These are phyloP conservation scores for Leucophora obtusa DNA, from an alignment of 2,888 invertebrate species.

Conservation along the genomic window DNA sequence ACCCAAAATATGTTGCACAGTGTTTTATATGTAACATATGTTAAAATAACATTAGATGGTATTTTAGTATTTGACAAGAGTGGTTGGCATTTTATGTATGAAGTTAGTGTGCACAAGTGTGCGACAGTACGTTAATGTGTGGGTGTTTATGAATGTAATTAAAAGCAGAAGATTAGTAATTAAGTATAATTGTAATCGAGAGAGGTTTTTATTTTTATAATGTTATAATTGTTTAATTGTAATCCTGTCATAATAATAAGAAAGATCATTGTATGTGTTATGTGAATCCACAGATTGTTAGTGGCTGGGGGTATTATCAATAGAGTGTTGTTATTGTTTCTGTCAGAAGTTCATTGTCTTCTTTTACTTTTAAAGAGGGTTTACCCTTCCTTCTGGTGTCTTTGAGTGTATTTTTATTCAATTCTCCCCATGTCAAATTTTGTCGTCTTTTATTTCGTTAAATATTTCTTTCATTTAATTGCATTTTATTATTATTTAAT, in stretches of 20 bases:
- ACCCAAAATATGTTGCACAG: no score
- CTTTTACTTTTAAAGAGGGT: background rate
- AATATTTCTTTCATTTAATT: conserved; percentile 46
- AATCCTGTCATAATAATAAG: conserved; percentile 2
- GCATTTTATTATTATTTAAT: conserved; percentile 62
- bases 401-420: conserved; percentile 17
- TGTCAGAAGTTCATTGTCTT: conserved; percentile 57
- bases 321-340: background rate
- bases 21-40: background rate
- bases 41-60: background rate
- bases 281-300: background rate
- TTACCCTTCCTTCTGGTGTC: background rate
- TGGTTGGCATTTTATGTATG: conserved; percentile 3
- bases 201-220: conserved; percentile 28
- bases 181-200: conserved; percentile 25
- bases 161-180: conserved; percentile 28
- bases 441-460: conserved; percentile 29
- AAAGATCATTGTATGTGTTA: background rate
- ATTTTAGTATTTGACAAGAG: background rate
- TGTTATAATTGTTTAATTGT: conserved; percentile 29
- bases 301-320: background rate
- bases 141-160: conserved; percentile 42
- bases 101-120: background rate
- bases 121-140: background rate
- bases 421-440: background rate